phyloP scores from a whole-genome alignment of 2,888 invertebrate species.

The Morpho helenor region DNA sequence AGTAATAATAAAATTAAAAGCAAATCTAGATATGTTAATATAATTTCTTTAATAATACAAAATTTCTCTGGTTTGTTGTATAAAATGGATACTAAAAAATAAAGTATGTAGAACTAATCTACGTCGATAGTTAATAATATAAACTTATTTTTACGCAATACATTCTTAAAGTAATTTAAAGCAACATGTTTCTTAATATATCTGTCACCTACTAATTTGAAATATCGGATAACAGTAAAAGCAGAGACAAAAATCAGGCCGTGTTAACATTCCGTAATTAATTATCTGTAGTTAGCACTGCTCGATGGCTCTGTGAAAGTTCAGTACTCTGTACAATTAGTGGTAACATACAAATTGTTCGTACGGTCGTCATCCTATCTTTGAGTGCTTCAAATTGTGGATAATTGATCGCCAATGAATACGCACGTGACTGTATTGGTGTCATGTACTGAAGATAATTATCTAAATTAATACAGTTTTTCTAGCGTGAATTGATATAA shows the following conservation, averaged over 20 bases:
- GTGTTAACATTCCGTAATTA: conserved; percentile 39
- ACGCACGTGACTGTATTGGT: conserved; percentile 45
- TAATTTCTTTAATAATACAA: too few relatives aligned
- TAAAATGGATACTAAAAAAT: too few relatives aligned
- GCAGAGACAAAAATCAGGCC: conserved; percentile 25
- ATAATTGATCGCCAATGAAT: conserved; percentile 69
- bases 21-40: too few relatives aligned
- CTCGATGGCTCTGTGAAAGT: conserved; percentile 45
- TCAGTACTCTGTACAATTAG: conserved; percentile 63
- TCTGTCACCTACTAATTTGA: conserved; percentile 6
- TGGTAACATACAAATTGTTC: conserved; percentile 51
- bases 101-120: too few relatives aligned
- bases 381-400: conserved; percentile 66
- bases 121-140: too few relatives aligned
- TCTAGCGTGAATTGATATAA: background rate
- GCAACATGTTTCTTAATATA: conserved; percentile 4
- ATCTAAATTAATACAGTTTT: conserved; percentile 12
- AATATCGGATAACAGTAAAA: conserved; percentile 8
- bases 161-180: background rate
- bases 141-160: too few relatives aligned
- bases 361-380: conserved; percentile 49
- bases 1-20: too few relatives aligned
- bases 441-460: conserved; percentile 14
- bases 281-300: conserved; percentile 47
- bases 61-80: too few relatives aligned